phyloP scores from a whole-genome alignment of 2,113 vertebrate species.

The Sinosuthora webbiana region DNA sequence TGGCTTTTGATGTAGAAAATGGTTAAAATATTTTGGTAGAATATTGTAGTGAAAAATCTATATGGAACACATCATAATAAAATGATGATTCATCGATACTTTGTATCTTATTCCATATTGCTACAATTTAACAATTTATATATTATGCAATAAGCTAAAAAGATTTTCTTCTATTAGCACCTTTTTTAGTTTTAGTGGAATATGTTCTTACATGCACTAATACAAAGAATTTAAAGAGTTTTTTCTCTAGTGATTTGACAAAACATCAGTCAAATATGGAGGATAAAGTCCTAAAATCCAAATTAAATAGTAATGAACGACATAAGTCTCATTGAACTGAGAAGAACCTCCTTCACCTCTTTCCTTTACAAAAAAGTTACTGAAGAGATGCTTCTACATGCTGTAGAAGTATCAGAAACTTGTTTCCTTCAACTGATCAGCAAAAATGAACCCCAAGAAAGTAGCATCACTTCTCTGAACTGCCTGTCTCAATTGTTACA shows the following conservation, averaged over 20 bases:
- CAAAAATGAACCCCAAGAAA: not conserved
- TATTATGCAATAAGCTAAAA: not conserved
- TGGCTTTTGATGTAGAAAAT: not conserved
- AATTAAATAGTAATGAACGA: not conserved
- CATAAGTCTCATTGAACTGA: not conserved
- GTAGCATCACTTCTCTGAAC: not conserved
- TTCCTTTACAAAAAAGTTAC: not conserved
- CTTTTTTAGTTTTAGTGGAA: not conserved
- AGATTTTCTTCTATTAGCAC: not conserved
- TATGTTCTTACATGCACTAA: not conserved
- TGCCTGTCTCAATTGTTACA: not conserved
- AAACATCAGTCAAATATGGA: not conserved
- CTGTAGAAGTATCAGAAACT: not conserved
- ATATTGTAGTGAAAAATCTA: not conserved
- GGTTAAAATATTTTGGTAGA: slow-evolving; percentile 1
- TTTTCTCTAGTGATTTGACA: not conserved
- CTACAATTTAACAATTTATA: not conserved
- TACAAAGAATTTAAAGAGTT: not conserved
- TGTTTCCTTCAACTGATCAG: not conserved
- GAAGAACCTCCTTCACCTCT: not conserved
- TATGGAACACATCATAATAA: slow-evolving; percentile 18
- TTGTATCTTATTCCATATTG: not conserved
- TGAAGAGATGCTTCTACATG: not conserved
- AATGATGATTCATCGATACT: slow-evolving; percentile 21
- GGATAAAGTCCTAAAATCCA: not conserved